Base-by-base conservation (phyloP, 2,113 vertebrate species). In the Acanthisitta chloris region DNA sequence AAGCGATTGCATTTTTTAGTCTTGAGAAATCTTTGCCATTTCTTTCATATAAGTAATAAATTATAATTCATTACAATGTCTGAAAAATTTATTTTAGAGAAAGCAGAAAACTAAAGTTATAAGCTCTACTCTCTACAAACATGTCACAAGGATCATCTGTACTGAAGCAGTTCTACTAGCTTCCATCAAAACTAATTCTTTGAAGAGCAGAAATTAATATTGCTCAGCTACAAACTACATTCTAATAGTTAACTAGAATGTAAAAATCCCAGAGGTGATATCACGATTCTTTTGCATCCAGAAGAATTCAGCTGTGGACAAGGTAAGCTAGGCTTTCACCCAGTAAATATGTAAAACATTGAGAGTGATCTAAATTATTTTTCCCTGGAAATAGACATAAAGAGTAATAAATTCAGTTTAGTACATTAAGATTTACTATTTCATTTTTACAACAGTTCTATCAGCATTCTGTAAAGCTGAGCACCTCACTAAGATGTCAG, bases 381-480 rank as follows among this genome's bases (percentile, higher is more conserved):
- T 84, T 25, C 48, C 64, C 45, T 73, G 58, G 51, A 58, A 94
- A 85, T 58, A 92, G 95, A 72, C 38, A 58, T 33, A 18, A 91
- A 95, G 40, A 31, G 23, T 65, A 85, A 95, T 81, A 86, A 94
- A 93, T 79, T 66, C 34, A 25, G 49, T 71, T 94, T 45, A 74
- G 52, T 77, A 79, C 52, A 43, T 66, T 45, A 48, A 66, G 55
- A 74, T 88, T 62, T 64, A 92, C 61, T 92, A 33, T 88, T 86
- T 69, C 55, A 49, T 65, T 93, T 79, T 93, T 64, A 83, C 65
- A 90, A 80, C 92, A 85, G 70, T 81, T 70, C n/a, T 91, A 83
- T 83, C 33, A 74, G 72, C 33, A 76, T 90, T 84, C 64, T 59
- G 87, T 69, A 93, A 58, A 95, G 93, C 88, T 34, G 87, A 76